phyloP scores from a whole-genome alignment of 2,113 vertebrate genomes.

The Pachyramphus minor region DNA sequence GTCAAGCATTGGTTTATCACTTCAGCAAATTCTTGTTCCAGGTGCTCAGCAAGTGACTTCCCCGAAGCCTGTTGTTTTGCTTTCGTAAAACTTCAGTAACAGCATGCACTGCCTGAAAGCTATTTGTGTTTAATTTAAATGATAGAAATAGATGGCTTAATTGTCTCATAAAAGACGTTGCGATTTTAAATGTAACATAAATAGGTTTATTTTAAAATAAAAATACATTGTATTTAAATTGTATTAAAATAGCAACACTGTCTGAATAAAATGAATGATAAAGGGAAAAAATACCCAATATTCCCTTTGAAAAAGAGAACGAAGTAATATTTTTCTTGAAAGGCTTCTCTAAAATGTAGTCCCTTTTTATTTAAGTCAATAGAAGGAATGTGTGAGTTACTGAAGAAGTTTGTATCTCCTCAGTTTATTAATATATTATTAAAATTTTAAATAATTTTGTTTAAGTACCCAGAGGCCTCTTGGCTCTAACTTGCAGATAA shows the following conservation, averaged over 20 bases:
- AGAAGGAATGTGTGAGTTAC: neutral
- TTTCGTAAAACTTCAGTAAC: neutral
- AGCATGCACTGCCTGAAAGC: neutral
- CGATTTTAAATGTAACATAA: neutral
- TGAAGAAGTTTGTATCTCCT: neutral
- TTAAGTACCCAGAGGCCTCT: neutral
- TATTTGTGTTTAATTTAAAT: neutral
- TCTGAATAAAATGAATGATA: neutral
- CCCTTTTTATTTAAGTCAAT: neutral
- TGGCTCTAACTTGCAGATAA: neutral
- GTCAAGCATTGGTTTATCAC: constrained; percentile 57
- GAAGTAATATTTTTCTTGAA: neutral
- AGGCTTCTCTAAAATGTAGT: neutral
- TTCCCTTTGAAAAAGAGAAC: neutral
- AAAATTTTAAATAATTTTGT: neutral
- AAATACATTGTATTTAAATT: neutral
- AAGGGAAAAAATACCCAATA: neutral
- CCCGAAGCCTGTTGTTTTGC: constrained; percentile 11
- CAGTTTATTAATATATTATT: neutral
- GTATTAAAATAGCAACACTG: neutral
- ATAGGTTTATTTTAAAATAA: neutral
- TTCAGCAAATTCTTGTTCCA: constrained; percentile 47
- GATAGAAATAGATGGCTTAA: neutral
- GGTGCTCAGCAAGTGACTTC: constrained; percentile 55
- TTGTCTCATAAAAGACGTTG: neutral